Evolutionary conservation across 1,140 invertebrate species (phyloP), one percentile per base, ranked within the genome.

Genomic region (Chionoecetes opilio): DNA sequence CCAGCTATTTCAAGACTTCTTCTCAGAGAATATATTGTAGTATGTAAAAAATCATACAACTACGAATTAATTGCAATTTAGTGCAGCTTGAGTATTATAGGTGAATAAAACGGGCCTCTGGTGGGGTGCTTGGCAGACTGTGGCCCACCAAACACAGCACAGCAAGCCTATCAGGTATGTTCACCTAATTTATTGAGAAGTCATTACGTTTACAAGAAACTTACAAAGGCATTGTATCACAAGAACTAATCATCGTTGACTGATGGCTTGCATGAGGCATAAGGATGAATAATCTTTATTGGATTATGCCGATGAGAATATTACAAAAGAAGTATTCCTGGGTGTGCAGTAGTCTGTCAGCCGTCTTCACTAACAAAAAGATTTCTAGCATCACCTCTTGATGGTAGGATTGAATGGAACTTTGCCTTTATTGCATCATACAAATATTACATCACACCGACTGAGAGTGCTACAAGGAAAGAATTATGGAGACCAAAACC

Each of bases 181-280:
- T 94, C 94, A 94, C 94, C 94, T 94, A 94, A 91, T 94, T 94
- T 94, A 94, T 94, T 94, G 94, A 94, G 38, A 82, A 91, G 63
- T 85, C 53, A 94, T 86, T 84, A 85, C 82, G 34, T 94, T 91
- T 91, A 94, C 88, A 91, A 84, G 89, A 32, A 94, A 94, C 87
- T 94, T 94, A 94, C 94, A 94, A 91, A 41, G 82, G 87, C 37
- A 94, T n/a, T 38, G 29, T 53, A 91, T 90, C 46, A 94, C 82
- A 94, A 84, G n/a, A 94, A 94, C 82, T 46, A 89, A 94, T 94
- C 87, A 94, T 84, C 32, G 31, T 91, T 85, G 63, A 41, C n/a
- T 82, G 90, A 86, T 90, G 87, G 93, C 88, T 94, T 91, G 89
- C 46, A 41, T 82, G 94, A 34, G 38, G 94, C 75, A 91, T 86